Base-by-base conservation (phyloP, 2,888 invertebrate species). In the Tinea trinotella region DNA sequence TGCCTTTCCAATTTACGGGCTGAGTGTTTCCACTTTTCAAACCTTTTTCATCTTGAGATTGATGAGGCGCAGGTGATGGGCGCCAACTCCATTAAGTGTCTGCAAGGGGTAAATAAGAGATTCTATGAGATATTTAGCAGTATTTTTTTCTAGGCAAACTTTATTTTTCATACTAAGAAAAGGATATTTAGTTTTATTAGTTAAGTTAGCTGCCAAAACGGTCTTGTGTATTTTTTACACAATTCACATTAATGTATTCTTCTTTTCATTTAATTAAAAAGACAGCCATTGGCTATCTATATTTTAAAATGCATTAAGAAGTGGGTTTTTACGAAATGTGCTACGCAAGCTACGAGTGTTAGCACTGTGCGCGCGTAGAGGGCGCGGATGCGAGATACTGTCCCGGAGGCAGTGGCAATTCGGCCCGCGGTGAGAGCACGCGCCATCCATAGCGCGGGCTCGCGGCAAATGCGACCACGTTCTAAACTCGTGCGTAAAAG, bases 351-450 rank as follows among this genome's bases (percentile, higher is more conserved):
- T 50, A 22, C 50, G 24, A 19, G 4, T 13, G 22, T 12, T n/a
- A 1, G 65, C 59, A 62, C 62, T 62, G 69, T 66, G 69, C 63
- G 62, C 64, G 62, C 59, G 59, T 58, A 64, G 64, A 61, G 63
- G 64, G 67, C 62, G 65, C 63, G 64, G 62, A 60, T 62, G 60
- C 17, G 55, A 46, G 48, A 54, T 44, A 55, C 19, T 50, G 59
- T 61, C 59, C 64, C 63, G 63, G 59, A 65, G 64, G 70, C 83
- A 84, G 84, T 83, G 77, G 68, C 67, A 67, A 63, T 63, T 61
- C 62, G 69, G 71, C 74, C 67, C 80, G 71, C 57, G 65, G 68
- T 62, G 78, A 68, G 52, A 35, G 35, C 13, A 17, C 52, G 52
- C 15, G 34, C 13, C 18, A 18, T 34, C 52, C 34, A 2, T 9